Conservation (phyloP, 30 jellyfish, hydroid and myxozoan genomes). For the Aurelia aurita complex sp. Pacific region DNA sequence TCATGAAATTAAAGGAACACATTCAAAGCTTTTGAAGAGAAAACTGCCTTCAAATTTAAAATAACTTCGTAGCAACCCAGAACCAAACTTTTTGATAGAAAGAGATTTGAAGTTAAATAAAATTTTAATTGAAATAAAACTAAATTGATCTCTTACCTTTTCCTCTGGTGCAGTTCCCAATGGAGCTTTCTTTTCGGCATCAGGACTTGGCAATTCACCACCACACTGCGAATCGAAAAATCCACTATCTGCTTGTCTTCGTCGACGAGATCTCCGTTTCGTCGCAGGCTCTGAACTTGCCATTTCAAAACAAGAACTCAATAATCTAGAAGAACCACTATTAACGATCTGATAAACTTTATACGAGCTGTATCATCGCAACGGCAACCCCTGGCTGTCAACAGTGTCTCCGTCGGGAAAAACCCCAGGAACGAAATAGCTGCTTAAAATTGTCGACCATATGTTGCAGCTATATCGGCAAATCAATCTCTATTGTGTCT, state of each 20-base stretch:
- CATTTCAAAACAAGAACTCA: conserved; percentile 1
- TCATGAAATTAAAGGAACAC: no score
- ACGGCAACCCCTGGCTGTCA: neutral
- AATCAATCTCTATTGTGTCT: no score
- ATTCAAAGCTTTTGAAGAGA: no score
- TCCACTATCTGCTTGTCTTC: conserved; percentile 70
- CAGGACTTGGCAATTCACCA: conserved; percentile 61
- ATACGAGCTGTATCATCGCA: neutral
- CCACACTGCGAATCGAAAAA: conserved; percentile 59
- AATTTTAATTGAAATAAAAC: no score
- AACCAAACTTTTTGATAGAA: no score
- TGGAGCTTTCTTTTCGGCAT: conserved; percentile 29
- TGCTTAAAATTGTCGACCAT: no score
- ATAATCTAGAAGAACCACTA: neutral
- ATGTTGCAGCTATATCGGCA: no score
- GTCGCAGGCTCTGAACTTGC: conserved; percentile 24
- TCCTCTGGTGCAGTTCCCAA: conserved; percentile 25
- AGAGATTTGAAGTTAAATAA: no score
- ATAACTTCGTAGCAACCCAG: no score
- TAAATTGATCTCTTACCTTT: conserved; percentile 15
- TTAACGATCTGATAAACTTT: neutral
- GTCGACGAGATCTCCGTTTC: conserved; percentile 29
- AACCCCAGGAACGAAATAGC: no score
- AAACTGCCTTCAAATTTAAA: no score
- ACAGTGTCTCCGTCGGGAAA: no score